Base-by-base conservation (phyloP, 2,113 vertebrate species). In the Vimba vimba region DNA sequence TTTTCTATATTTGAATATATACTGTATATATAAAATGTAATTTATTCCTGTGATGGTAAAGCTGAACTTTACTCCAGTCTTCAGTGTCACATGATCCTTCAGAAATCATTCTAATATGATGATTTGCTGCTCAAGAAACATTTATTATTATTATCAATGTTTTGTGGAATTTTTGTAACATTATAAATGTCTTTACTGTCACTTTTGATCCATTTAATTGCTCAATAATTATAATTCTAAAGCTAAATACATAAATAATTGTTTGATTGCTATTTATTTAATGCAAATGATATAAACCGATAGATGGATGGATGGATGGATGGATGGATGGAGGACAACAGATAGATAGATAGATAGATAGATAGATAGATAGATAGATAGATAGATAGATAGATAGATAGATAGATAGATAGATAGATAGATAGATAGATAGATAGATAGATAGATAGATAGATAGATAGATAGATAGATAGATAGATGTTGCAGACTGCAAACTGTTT, bases 261-360 rank as follows among this genome's bases (percentile, higher is more conserved):
- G 13, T 50, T 50, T 50, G 15, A 4, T 15, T 1, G 13, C 50
- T 50, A 4, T 50, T 50, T 50, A 11, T 13, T 66, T 27, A 27
- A 30, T 43, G 39, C 39, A 8, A 43, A 43, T 43, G 1, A 8
- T 8, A 43, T 8, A 8, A 8, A 43, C 7, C 1, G 62, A 27
- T 64, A 11, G 62, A 64, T 64, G 25, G 8, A 27, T 64, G 2
- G 23, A 25, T 64, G 1, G n/a, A n/a, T 27, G 7, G 60, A 62
- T 11, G 21, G 6, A 19, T 4, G 4, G 60, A 25, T 25, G 3
- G 60, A 11, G 11, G 30, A 33, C 30, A 33, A 33, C 30, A 11
- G 21, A 10, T 0, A 3, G 60, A 27, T 27, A 1, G 23, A 12
- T 2, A 0, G 19, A 11, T 7, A 1, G 21, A 8, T 2, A 1